Percentiles rank a stretch among this genome's conserved stretches.
phyloP scores from a whole-genome alignment of 2,113 vertebrate species.

The Larimichthys polyactis region DNA sequence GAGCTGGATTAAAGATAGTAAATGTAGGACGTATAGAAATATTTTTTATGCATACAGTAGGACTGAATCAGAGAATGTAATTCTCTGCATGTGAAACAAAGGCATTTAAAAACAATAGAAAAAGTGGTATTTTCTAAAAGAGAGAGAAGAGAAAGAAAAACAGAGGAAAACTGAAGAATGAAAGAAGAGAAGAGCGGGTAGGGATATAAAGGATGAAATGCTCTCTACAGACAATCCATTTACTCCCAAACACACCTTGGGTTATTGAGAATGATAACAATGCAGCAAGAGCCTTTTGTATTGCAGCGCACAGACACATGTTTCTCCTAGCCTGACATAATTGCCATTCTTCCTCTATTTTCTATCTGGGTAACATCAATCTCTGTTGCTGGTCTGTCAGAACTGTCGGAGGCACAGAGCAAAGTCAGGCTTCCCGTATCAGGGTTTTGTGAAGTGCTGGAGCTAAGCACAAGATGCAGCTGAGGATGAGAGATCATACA shows the following conservation, averaged over 20 bases:
- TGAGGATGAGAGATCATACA: slow-evolving; percentile 76
- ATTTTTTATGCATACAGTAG: neutral
- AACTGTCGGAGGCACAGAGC: slow-evolving; percentile 75
- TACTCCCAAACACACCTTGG: slow-evolving; percentile 83
- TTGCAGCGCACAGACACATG: slow-evolving; percentile 80
- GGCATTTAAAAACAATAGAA: slow-evolving; percentile 1
- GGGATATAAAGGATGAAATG: slow-evolving; percentile 56
- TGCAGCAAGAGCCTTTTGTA: slow-evolving; percentile 78
- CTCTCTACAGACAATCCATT: slow-evolving; percentile 81
- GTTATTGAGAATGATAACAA: slow-evolving; percentile 86
- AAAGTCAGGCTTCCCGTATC: slow-evolving; percentile 69
- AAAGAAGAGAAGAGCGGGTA: slow-evolving; percentile 1
- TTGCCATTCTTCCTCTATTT: slow-evolving; percentile 86
- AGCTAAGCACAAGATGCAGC: slow-evolving; percentile 72
- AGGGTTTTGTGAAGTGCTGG: slow-evolving; percentile 69
- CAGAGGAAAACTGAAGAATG: slow-evolving; percentile 6
- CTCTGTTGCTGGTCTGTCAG: slow-evolving; percentile 84
- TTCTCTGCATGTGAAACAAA: slow-evolving; percentile 2
- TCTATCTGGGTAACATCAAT: slow-evolving; percentile 87
- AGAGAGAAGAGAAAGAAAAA: slow-evolving; percentile 29
- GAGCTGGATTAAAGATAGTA: neutral
- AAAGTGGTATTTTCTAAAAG: neutral
- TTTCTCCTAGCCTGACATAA: slow-evolving; percentile 85
- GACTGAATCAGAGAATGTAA: slow-evolving; percentile 9
- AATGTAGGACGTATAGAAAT: neutral